Percentiles rank a stretch among this genome's conserved stretches.
Evolutionary conservation across 1,140 invertebrate genomes (phyloP).

Genomic region (Gyrodactylus bullatarudis): DNA sequence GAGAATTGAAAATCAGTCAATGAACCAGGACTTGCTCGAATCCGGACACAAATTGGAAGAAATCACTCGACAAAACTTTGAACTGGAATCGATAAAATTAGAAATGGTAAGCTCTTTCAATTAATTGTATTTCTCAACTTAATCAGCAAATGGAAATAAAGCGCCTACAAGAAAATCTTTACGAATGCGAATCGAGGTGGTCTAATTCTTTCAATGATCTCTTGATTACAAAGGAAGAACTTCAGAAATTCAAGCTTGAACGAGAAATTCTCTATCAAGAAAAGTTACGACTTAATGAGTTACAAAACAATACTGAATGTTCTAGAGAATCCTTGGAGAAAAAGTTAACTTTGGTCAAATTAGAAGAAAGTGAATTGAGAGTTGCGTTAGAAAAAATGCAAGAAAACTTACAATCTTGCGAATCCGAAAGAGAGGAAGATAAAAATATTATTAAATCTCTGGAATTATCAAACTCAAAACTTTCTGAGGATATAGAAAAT

Average conservation of each 20-base stretch:
- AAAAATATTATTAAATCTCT: not conserved
- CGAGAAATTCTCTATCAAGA: not conserved
- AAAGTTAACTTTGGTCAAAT: not conserved
- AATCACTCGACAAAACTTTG: no score
- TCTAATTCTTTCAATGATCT: not conserved
- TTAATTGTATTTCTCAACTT: no score
- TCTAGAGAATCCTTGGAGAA: not conserved
- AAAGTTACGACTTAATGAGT: not conserved
- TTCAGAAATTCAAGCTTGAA: not conserved
- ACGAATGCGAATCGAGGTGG: not conserved
- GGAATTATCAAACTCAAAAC: not conserved
- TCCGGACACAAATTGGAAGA: no score
- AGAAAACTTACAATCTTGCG: not conserved
- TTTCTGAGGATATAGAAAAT: not conserved
- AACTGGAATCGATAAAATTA: no score
- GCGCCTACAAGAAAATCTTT: not conserved
- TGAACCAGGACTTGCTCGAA: no score
- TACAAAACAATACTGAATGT: not conserved
- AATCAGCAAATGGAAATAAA: no score
- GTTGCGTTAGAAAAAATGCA: not conserved
- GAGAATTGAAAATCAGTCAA: no score
- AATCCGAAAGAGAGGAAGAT: not conserved
- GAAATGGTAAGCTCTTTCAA: no score
- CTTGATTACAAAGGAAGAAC: not conserved
- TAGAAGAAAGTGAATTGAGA: not conserved